These are phyloP conservation scores for Oreohelix idahoensis DNA, from an alignment of 1,140 invertebrate species.

Conservation along the genomic window DNA sequence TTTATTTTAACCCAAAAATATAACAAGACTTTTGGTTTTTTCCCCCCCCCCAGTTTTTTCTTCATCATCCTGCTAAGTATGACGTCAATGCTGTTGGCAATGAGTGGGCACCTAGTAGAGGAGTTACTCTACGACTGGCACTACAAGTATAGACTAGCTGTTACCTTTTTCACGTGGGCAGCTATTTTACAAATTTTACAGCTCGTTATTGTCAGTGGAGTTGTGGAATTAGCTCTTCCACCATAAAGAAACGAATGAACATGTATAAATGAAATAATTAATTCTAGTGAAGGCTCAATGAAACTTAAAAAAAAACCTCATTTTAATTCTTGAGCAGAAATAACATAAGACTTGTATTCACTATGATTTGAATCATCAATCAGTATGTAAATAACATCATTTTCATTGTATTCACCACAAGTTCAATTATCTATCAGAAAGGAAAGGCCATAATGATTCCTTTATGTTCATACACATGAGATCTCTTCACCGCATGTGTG, in stretches of 20 bases:
- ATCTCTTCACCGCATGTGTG: too few relatives aligned
- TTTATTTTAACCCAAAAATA: too few relatives aligned
- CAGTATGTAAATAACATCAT: too few relatives aligned
- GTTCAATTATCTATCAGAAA: too few relatives aligned
- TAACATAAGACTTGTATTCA: too few relatives aligned
- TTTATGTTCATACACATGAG: too few relatives aligned
- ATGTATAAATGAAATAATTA: background rate
- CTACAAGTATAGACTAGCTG: background rate
- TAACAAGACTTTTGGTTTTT: background rate
- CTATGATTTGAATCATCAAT: too few relatives aligned
- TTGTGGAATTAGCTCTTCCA: background rate
- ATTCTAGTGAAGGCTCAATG: background rate
- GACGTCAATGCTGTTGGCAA: background rate
- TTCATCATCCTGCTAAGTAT: slow-evolving; percentile 7
- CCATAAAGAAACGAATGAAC: background rate
- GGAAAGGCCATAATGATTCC: too few relatives aligned
- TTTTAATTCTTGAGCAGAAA: too few relatives aligned
- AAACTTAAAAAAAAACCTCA: background rate
- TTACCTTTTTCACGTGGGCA: background rate
- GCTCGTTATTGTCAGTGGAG: background rate
- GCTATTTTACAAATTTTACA: background rate
- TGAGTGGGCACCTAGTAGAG: background rate
- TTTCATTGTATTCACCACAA: too few relatives aligned
- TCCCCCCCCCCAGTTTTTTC: slow-evolving; percentile 10
- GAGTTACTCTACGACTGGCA: background rate